phyloP scores from a whole-genome alignment of 2,888 invertebrate species.

The Timema cristinae region DNA sequence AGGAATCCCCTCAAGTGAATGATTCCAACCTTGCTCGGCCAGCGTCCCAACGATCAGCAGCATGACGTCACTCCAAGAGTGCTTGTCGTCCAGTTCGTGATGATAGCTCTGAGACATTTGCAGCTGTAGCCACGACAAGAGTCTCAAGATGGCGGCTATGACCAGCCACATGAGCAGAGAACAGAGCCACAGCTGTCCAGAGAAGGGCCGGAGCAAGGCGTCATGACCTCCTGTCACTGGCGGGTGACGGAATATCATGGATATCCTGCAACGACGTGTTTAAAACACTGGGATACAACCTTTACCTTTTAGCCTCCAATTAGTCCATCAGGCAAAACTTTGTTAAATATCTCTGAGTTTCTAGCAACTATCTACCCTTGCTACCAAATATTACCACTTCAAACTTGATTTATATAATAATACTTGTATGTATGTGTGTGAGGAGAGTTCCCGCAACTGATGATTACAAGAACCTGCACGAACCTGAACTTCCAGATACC shows the following conservation, averaged over 20 bases:
- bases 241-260: conserved; percentile 66
- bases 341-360: too few relatives aligned
- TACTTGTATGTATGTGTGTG: too few relatives aligned
- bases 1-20: too few relatives aligned
- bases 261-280: conserved; percentile 1
- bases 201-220: conserved; percentile 64
- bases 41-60: conserved; percentile 20
- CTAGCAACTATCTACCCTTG: too few relatives aligned
- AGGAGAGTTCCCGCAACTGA: too few relatives aligned
- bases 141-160: conserved; percentile 21
- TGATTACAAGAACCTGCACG: neutral
- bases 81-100: conserved; percentile 12
- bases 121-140: conserved; percentile 11
- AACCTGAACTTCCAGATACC: conserved; percentile 9
- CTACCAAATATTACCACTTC: too few relatives aligned
- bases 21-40: conserved; percentile 19
- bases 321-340: too few relatives aligned
- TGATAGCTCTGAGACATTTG: neutral
- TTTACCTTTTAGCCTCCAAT: too few relatives aligned
- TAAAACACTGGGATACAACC: too few relatives aligned
- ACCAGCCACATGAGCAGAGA: conserved; percentile 39
- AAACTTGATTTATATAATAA: too few relatives aligned
- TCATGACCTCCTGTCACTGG: conserved; percentile 67
- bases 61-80: conserved; percentile 21
- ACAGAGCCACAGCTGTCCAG: conserved; percentile 60